Base-by-base conservation (phyloP, 2,797 vertebrate genomes). In the Smutsia temminckii region DNA sequence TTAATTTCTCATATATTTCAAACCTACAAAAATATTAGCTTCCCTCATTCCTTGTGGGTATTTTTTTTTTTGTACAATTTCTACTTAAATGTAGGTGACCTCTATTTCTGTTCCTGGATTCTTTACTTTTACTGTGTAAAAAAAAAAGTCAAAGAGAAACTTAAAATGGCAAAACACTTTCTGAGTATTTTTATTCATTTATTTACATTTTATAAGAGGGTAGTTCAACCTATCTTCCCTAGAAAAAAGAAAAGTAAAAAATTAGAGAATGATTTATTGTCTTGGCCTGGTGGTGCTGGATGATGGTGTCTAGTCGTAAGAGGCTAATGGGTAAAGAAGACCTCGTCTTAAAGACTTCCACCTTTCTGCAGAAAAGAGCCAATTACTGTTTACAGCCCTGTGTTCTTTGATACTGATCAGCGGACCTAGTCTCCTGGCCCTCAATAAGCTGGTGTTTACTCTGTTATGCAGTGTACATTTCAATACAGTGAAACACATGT, bases 401-500 rank as follows among this genome's bases (percentile, higher is more conserved):
- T 34, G 10, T 66, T 68, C 92, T 95, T 85, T 96, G 87, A 95
- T 93, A 63, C 37, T 51, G 55, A 75, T 72, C 72, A 21, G 92
- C 18, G 86, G 42, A 75, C 91, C 61, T 55, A 23, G 75, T 77
- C 83, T 61, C 42, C n/a, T 20, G 68, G 90, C 63, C 69, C 89
- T 85, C 69, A 42, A 85, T 71, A 69, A 32, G 34, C 25, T 32
- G 9, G 51, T 92, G 88, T 96, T 96, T 92, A 93, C 46, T 63
- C 91, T 71, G 20, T 13, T 21, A 42, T 92, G 74, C 68, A 23
- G 81, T 0, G 20, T 69, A 29, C 86, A 49, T 88, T 74, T 89
- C 86, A 72, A 6, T 69, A 59, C 91, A 78, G 81, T 21, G 78
- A 94, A 94, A 90, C 95, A 93, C 86, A 72, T 80, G 93, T 61